Evolutionary conservation across 1,140 invertebrate genomes (phyloP), one percentile per base, ranked within the genome.

Genomic region (Pectinophora gossypiella): DNA sequence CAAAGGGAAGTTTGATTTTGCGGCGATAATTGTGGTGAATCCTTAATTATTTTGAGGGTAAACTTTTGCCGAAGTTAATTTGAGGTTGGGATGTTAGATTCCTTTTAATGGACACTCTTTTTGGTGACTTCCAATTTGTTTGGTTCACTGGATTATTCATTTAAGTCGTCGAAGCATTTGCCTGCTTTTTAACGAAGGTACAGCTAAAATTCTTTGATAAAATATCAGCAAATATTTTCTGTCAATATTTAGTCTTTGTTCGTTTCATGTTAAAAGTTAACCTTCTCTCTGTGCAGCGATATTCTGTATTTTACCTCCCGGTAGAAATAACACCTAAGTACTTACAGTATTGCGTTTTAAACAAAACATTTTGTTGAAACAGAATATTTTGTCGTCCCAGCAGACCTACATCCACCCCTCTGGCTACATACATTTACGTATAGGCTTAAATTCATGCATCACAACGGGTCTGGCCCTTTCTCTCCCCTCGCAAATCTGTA

Each of bases 31-130:
- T 87, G 81, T 70, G 84, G 84, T 68, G 78, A 81, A 87, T 87
- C 84, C 75, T 83, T 87, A 87, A 87, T 87, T 87, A 85, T 87
- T 87, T 86, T 80, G 81, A 82, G 81, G 83, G 83, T 86, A 86
- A 86, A 86, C 83, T 86, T 85, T 80, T 72, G 62, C 72, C 64
- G 50, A 74, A 85, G 83, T 86, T 85, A 86, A 86, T 86, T 86
- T 85, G 72, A 79, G 64, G 69, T 59, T 76, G 72, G 65, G 64
- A 69, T 78, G 74, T 83, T 81, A 71, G 70, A 77, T 85, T 83
- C 78, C 72, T 77, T 81, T 82, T 85, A 86, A 86, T 85, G 81
- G 79, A 81, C 76, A 86, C 77, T 81, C 74, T 81, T 83, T 53
- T 84, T 78, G 74, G 74, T 78, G 76, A 83, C 81, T 83, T 76